Percentiles rank a stretch among this genome's conserved stretches.
These are phyloP conservation scores for Microplitis deprimator DNA, from an alignment of 2,888 invertebrate species.

Conservation along the genomic window DNA sequence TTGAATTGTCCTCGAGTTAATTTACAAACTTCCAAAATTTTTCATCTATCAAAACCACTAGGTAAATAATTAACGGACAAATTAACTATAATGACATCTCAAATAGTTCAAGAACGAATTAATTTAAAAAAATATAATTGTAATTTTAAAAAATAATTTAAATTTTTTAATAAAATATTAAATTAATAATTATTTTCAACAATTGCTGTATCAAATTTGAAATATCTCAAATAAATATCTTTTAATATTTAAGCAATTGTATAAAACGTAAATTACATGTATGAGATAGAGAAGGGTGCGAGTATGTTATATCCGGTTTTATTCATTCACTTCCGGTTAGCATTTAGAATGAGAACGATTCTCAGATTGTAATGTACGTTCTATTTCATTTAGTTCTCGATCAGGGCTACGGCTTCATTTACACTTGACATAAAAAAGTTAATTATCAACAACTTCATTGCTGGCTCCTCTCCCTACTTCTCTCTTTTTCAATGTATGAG, in stretches of 20 bases:
- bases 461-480: too few species aligned
- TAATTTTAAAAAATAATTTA: not conserved
- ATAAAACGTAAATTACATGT: constrained; percentile 6
- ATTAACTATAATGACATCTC: not conserved
- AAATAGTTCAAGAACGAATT: not conserved
- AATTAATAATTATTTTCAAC: too few species aligned
- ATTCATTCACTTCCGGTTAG: constrained; percentile 61
- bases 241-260: not conserved
- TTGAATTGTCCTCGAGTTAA: constrained; percentile 18
- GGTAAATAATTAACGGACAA: not conserved
- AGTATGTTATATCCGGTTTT: constrained; percentile 57
- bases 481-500: not conserved
- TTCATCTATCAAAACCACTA: not conserved
- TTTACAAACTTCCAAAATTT: not conserved
- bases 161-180: too few species aligned
- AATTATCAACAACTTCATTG: too few species aligned
- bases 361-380: constrained; percentile 28
- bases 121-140: not conserved
- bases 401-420: not conserved
- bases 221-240: not conserved
- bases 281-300: constrained; percentile 20
- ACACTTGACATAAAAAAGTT: too few species aligned
- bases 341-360: constrained; percentile 47
- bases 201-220: not conserved
- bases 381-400: constrained; percentile 14